Base-by-base conservation (phyloP, 1,140 invertebrate genomes). In the Drosophila bocqueti region DNA sequence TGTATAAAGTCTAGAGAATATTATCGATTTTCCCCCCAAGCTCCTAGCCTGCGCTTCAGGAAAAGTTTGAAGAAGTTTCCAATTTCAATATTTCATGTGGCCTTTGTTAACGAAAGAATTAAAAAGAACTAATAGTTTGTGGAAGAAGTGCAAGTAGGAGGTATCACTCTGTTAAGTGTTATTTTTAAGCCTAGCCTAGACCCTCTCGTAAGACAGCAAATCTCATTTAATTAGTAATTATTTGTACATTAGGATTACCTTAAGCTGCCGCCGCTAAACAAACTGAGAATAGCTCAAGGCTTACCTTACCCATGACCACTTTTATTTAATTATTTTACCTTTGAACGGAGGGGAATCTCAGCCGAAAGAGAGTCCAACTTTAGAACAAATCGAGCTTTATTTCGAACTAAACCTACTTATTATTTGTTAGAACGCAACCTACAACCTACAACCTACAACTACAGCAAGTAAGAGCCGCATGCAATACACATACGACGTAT, bases 21-120 rank as follows among this genome's bases (percentile, higher is more conserved):
- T 46, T 67, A 66, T 59, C 40, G 54, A 59, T 67, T 52, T 59
- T 29, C 31, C 40, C 24, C 46, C 46, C 15, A 13, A 16, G 5
- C 46, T 24, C 21, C 46, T 26, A 26, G 47, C 47, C 24, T 49
- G 47, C 24, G 47, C 47, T 49, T 26, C 55, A 54, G 54, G 38
- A 72, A 71, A 77, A 54, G 49, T 68, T 68, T 63, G 63, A 64
- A 77, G 64, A 84, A 87, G 83, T 79, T 84, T 78, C 43, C 59
- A 77, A 81, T 89, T 89, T 87, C 81, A 76, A 84, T 81, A 84
- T 81, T 87, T 87, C 84, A 84, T 84, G 84, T 89, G 84, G 84
- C 84, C 84, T 87, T 87, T 79, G 84, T 87, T 87, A 59, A 81
- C 21, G 18, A 68, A 59, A 83, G 54, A 65, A 54, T 21, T 26